Percentiles rank a stretch among this genome's conserved stretches.
Evolutionary conservation across 2,797 vertebrate species (phyloP).

Genomic region (Staurois parvus): DNA sequence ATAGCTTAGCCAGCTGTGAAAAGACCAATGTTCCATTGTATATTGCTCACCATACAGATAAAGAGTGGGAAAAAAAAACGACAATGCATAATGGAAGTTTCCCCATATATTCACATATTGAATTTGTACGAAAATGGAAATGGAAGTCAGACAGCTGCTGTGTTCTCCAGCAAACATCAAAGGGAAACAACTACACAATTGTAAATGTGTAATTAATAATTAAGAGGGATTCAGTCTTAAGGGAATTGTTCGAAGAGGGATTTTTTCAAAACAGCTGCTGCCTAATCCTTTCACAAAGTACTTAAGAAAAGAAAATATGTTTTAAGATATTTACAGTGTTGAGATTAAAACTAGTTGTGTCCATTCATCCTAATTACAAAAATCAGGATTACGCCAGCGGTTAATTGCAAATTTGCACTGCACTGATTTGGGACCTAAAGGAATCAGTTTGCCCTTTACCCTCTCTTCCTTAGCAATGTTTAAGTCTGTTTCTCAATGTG

Average conservation of each 20-base stretch:
- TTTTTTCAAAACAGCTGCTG: slow-evolving; percentile 12
- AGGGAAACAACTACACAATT: neutral
- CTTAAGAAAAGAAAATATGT: slow-evolving; percentile 21
- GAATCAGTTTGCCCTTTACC: too few species aligned
- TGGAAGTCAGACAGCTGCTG: slow-evolving; percentile 31
- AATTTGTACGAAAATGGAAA: slow-evolving; percentile 8
- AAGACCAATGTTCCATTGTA: neutral
- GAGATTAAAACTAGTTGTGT: neutral
- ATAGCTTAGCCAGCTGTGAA: neutral
- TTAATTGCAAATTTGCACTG: neutral
- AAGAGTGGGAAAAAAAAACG: neutral
- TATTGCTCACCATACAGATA: neutral
- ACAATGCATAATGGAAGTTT: too few species aligned
- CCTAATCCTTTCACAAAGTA: slow-evolving; percentile 2
- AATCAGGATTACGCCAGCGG: neutral
- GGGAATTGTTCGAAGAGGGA: neutral
- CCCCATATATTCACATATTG: neutral
- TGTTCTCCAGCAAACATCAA: slow-evolving; percentile 29
- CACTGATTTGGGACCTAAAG: neutral
- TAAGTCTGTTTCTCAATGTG: too few species aligned
- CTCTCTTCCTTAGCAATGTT: too few species aligned
- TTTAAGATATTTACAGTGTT: slow-evolving; percentile 8
- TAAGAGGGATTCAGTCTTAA: neutral
- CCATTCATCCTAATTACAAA: neutral
- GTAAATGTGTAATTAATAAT: slow-evolving; percentile 54